A percentile compares a stretch with the other conserved stretches of the same genome.
Conservation (phyloP, 2,888 invertebrate species). For the Parasteatoda lunata region DNA sequence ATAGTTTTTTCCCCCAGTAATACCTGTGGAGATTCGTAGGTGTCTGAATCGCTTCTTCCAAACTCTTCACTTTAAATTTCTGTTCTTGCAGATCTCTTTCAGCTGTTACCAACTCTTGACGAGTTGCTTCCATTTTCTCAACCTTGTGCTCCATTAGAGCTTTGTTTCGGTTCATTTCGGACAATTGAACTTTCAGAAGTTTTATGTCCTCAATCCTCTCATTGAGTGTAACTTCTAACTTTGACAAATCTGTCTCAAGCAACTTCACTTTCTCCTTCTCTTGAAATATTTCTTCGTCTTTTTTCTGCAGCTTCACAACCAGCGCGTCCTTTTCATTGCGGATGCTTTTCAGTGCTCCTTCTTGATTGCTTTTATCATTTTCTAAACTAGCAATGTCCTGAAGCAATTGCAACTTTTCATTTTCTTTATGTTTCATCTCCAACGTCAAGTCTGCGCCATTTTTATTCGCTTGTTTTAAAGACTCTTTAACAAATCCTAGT, state of each 20-base stretch:
- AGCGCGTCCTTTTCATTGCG: constrained; percentile 27
- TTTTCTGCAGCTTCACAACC: constrained; percentile 4
- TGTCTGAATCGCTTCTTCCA: constrained; percentile 47
- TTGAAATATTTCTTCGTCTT: neutral
- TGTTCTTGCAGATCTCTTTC: constrained; percentile 15
- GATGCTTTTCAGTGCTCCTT: neutral
- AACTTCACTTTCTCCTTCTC: constrained; percentile 8
- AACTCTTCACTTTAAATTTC: constrained; percentile 10
- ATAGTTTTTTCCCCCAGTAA: no score
- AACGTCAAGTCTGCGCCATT: neutral
- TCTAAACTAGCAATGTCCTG: constrained; percentile 11
- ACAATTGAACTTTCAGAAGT: constrained; percentile 39
- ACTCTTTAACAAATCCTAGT: constrained; percentile 11
- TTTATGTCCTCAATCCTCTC: constrained; percentile 29
- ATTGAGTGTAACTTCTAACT: neutral
- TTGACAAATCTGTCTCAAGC: constrained; percentile 7
- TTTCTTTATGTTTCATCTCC: constrained; percentile 7
- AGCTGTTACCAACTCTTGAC: constrained; percentile 13
- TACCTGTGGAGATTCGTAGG: constrained; percentile 56
- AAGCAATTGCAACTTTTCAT: neutral
- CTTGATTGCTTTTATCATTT: neutral
- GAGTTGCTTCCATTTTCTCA: neutral
- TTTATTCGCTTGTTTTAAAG: constrained; percentile 13
- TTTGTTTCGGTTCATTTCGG: constrained; percentile 7
- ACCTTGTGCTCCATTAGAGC: constrained; percentile 11